phyloP scores from a whole-genome alignment of 2,888 invertebrate species.

The Limenitis camilla region DNA sequence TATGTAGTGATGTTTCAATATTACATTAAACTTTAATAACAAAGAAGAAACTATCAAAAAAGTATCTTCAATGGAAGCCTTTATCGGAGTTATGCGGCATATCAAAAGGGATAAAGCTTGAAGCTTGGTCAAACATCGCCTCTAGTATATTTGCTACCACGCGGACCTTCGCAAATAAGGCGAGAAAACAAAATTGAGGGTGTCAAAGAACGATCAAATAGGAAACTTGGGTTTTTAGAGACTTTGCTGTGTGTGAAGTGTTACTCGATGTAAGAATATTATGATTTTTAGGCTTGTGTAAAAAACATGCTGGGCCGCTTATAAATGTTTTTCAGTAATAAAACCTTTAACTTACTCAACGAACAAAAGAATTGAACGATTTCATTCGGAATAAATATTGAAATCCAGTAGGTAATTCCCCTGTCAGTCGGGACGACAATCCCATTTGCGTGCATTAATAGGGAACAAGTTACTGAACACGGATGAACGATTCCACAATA shows the following conservation, averaged over 20 bases:
- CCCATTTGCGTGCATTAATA: constrained; percentile 8
- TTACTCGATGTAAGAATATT: too few species aligned
- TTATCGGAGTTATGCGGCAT: not conserved
- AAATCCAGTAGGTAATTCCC: constrained; percentile 6
- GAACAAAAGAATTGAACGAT: not conserved
- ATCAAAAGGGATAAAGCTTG: not conserved
- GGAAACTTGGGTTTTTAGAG: not conserved
- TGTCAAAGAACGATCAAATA: constrained; percentile 4
- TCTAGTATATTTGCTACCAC: not conserved
- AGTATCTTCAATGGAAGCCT: not conserved
- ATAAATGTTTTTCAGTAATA: too few species aligned
- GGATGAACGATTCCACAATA: constrained; percentile 1
- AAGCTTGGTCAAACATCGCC: constrained; percentile 1
- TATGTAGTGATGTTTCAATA: too few species aligned
- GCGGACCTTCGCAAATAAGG: not conserved
- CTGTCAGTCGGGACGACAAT: constrained; percentile 3
- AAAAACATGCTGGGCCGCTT: too few species aligned
- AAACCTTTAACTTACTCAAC: too few species aligned
- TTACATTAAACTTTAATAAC: too few species aligned
- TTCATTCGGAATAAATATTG: not conserved
- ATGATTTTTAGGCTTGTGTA: too few species aligned
- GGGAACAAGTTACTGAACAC: constrained; percentile 3
- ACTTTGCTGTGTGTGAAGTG: too few species aligned
- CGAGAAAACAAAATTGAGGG: not conserved
- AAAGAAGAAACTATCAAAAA: not conserved